Conservation (phyloP, 2,888 invertebrate species). For the Neoitamus cyanurus region DNA sequence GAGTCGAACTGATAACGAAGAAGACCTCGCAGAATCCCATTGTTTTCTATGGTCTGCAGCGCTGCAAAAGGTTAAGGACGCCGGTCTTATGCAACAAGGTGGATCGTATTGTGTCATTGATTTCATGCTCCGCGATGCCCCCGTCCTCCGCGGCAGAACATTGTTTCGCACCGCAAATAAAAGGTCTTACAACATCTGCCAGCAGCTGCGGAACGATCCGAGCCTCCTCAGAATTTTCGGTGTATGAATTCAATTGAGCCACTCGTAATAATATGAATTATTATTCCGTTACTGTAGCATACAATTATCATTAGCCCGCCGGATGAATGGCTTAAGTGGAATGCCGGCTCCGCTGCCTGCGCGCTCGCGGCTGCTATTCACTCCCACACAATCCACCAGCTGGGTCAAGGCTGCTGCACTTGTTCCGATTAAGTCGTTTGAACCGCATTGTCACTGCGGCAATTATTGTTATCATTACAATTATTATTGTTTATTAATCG, state of each 20-base stretch:
- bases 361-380: background rate
- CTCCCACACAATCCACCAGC: slow-evolving; percentile 23
- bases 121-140: slow-evolving; percentile 41
- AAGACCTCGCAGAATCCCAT: slow-evolving; percentile 38
- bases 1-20: slow-evolving; percentile 41
- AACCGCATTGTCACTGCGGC: slow-evolving; percentile 6
- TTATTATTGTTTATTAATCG: slow-evolving; percentile 29
- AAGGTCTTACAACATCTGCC: slow-evolving; percentile 41
- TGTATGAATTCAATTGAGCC: slow-evolving; percentile 47
- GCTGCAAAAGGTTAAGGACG: slow-evolving; percentile 44
- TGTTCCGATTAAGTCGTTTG: slow-evolving; percentile 36
- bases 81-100: slow-evolving; percentile 45
- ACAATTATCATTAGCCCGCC: slow-evolving; percentile 28
- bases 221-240: slow-evolving; percentile 37
- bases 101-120: slow-evolving; percentile 48
- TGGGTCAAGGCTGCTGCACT: slow-evolving; percentile 46
- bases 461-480: slow-evolving; percentile 20
- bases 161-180: slow-evolving; percentile 37
- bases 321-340: slow-evolving; percentile 24
- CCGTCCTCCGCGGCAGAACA: slow-evolving; percentile 25
- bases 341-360: background rate
- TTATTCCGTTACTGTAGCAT: slow-evolving; percentile 39
- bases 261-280: slow-evolving; percentile 41
- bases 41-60: slow-evolving; percentile 32
- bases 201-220: slow-evolving; percentile 13